These are phyloP conservation scores for Crenichthys baileyi DNA, from an alignment of 2,797 vertebrate species.

Conservation along the genomic window DNA sequence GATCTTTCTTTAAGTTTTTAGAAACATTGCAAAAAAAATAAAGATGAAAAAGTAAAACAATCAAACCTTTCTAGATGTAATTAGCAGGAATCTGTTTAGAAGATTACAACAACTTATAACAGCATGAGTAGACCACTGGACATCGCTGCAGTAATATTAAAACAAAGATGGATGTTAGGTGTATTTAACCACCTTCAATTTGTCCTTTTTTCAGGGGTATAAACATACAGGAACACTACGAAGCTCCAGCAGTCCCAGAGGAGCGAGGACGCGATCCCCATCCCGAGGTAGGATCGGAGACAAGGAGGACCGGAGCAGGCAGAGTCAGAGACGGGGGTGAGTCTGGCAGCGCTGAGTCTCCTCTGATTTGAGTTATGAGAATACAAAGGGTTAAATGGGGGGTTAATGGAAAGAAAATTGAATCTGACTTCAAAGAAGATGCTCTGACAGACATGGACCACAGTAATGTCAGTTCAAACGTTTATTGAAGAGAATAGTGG, in stretches of 20 bases:
- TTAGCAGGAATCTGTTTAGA: no score
- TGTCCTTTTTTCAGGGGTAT: constrained; percentile 72
- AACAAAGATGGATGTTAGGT: not conserved
- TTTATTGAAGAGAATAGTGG: not conserved
- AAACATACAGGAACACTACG: constrained; percentile 89
- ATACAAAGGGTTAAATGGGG: no score
- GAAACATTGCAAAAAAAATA: no score
- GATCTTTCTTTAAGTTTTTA: no score
- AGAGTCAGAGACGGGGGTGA: constrained; percentile 89
- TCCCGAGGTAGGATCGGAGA: constrained; percentile 88
- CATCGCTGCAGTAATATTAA: not conserved
- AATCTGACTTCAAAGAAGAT: not conserved
- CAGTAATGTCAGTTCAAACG: not conserved
- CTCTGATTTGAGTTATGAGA: not conserved
- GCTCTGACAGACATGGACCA: not conserved
- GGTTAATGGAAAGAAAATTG: not conserved
- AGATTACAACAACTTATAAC: no score
- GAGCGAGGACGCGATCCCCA: constrained; percentile 88
- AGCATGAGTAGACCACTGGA: no score
- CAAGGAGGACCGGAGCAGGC: constrained; percentile 87
- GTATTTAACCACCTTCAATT: not conserved
- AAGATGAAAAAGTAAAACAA: no score
- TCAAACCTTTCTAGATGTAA: no score
- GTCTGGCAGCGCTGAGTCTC: not conserved
- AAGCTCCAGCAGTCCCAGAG: constrained; percentile 93